Conservation (phyloP, 2,888 invertebrate species). For the Apodemia duryi region DNA sequence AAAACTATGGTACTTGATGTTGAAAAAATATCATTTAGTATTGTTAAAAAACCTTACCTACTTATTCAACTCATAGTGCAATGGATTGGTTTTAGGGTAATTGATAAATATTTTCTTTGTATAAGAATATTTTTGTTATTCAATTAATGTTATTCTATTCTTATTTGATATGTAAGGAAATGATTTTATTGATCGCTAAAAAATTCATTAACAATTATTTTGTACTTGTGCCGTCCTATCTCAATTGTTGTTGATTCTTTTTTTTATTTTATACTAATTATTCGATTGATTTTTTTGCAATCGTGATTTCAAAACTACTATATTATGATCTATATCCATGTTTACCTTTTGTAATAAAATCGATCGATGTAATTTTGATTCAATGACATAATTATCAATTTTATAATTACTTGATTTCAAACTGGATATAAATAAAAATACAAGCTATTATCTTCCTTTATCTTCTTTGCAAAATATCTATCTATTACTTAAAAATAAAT, state of each 20-base stretch:
- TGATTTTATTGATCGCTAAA: constrained; percentile 21
- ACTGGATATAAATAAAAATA: too few relatives aligned
- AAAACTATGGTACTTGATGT: too few relatives aligned
- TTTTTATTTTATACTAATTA: constrained; percentile 19
- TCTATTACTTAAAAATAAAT: background rate
- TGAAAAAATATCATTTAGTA: too few relatives aligned
- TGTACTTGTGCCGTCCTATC: constrained; percentile 24
- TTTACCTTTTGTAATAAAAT: constrained; percentile 52
- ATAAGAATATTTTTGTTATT: background rate
- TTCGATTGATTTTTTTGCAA: constrained; percentile 51
- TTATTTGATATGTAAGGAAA: background rate
- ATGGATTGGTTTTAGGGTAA: background rate
- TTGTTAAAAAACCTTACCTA: too few relatives aligned
- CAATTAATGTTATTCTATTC: background rate
- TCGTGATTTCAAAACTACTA: constrained; percentile 37
- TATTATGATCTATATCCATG: constrained; percentile 34
- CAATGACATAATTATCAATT: constrained; percentile 19
- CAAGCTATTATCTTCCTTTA: too few relatives aligned
- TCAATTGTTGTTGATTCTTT: constrained; percentile 21
- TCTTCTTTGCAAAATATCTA: too few relatives aligned
- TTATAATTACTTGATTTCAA: too few relatives aligned
- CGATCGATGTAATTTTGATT: constrained; percentile 40
- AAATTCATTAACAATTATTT: constrained; percentile 32
- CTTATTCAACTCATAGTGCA: too few relatives aligned
- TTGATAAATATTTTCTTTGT: constrained; percentile 6